Base-by-base conservation (phyloP, 2,797 vertebrate species). In the Malurus leucopterus region DNA sequence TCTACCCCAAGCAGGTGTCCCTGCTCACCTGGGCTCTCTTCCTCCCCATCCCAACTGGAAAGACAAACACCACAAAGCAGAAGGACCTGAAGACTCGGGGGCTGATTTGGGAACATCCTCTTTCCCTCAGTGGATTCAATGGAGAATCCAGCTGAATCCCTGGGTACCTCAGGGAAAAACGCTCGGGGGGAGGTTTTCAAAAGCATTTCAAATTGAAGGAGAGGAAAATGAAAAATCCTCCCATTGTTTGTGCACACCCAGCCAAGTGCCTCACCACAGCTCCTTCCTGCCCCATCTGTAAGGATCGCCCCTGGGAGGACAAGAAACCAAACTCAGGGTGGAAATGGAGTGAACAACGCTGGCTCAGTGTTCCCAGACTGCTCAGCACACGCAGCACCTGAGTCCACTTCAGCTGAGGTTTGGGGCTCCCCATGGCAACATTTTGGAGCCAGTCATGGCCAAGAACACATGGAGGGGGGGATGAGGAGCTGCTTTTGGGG, bases 11-110 rank as follows among this genome's bases (percentile, higher is more conserved):
- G 69, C 30, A 67, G 67, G 29, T 4, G 24, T 29, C 55, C 57
- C 82, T 59, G 2, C 63, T 68, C 87, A 73, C 86, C 87, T n/a
- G 73, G 80, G 46, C 59, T 82, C 92, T 38, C 78, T 53, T 67
- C 54, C 50, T 87, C 74, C 58, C 43, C 46, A 34, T 62, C 73
- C 76, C 70, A 46, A 15, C 61, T 64, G 75, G 62, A 88, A 85
- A 90, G 88, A 93, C 54, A 49, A 93, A 84, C 40, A 32, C 32
- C 49, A 84, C 73, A 34, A 86, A 77, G 67, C 63, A 90, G n/a
- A 86, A 58, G 61, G 83, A 63, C 30, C 23, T 11, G 64, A 47
- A 22, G 68, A 40, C 43, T 4, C 53, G 51, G 61, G 53, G 70
- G 69, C 15, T 67, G 46, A 70, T 70, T 3, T 1, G 5, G 17